Percentiles rank a stretch among this genome's conserved stretches.
These are phyloP conservation scores for Silurus glanis DNA, from an alignment of 2,113 vertebrate species.

Conservation along the genomic window DNA sequence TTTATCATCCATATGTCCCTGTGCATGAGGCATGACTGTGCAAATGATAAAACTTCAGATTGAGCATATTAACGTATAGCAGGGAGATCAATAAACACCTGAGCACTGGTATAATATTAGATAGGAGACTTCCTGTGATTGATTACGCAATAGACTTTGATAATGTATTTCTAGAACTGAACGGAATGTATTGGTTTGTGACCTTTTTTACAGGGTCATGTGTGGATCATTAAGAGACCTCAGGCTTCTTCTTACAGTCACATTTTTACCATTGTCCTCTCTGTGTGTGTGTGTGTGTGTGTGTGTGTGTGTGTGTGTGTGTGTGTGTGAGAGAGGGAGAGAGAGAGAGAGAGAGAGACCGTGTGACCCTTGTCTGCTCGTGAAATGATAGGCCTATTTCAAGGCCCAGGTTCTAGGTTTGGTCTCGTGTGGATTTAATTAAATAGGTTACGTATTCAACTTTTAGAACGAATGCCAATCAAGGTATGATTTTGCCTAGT, in stretches of 20 bases:
- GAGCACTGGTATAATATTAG: neutral
- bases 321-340: neutral
- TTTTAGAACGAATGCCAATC: constrained; percentile 9
- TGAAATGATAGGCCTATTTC: constrained; percentile 29
- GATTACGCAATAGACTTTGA: neutral
- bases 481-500: neutral
- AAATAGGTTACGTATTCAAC: constrained; percentile 4
- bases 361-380: constrained; percentile 7
- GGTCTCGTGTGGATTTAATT: constrained; percentile 18
- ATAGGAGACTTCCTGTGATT: neutral
- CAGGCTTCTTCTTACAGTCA: neutral
- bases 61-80: too few relatives aligned
- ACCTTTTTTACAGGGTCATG: neutral
- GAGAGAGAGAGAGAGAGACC: neutral
- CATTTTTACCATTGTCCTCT: neutral
- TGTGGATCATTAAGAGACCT: neutral
- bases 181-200: neutral
- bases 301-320: neutral
- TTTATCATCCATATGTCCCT: neutral
- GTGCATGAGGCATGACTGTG: neutral
- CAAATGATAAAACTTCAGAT: too few relatives aligned
- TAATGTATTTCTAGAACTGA: neutral
- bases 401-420: constrained; percentile 30
- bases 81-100: too few relatives aligned
- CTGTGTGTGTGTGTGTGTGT: neutral